phyloP scores from a whole-genome alignment of 2,113 vertebrate species.

The Hydrochoerus hydrochaeris region DNA sequence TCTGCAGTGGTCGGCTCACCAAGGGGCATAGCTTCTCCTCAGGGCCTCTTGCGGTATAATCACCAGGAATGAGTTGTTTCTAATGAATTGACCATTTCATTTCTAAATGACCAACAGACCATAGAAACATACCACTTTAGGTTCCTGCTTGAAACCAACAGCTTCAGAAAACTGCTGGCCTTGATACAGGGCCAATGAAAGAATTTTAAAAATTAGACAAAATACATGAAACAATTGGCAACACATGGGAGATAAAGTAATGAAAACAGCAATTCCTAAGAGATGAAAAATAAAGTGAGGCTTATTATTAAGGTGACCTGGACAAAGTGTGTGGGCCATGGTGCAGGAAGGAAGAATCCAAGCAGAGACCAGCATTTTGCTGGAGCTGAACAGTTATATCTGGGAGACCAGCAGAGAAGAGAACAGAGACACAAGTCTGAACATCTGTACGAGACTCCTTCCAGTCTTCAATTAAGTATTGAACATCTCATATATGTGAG shows the following conservation, averaged over 20 bases:
- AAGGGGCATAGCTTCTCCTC: no score
- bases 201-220: background rate
- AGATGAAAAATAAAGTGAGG: background rate
- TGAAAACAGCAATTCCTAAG: constrained; percentile 1
- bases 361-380: background rate
- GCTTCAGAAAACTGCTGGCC: no score
- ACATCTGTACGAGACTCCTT: background rate
- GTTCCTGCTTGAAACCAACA: no score
- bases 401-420: background rate
- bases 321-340: background rate
- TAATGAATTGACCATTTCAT: no score
- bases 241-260: background rate
- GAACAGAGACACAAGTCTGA: background rate
- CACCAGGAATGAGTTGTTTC: no score
- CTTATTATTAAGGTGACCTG: background rate
- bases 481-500: background rate
- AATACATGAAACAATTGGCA: background rate
- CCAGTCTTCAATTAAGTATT: background rate
- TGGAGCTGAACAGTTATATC: background rate
- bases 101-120: no score
- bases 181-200: background rate
- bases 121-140: no score
- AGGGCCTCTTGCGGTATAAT: no score
- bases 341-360: background rate
- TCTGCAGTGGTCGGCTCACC: no score